phyloP scores from a whole-genome alignment of 2,113 vertebrate species.

The Pluvialis apricaria region DNA sequence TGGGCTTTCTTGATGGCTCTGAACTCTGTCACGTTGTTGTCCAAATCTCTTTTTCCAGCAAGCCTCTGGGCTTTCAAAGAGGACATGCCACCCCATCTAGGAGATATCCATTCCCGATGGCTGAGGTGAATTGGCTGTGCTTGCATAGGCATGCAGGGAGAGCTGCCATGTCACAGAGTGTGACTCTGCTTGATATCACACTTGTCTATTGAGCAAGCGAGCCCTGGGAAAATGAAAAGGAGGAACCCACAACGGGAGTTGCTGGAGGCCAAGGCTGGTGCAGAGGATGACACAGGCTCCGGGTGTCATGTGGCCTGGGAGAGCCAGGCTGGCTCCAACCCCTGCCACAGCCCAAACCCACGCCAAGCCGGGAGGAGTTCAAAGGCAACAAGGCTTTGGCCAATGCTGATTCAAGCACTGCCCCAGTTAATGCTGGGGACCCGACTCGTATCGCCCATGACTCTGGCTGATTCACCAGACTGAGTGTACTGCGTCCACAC shows the following conservation, averaged over 20 bases:
- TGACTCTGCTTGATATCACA: background rate
- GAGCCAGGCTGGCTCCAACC: slow-evolving; percentile 6
- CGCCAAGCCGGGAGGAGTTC: background rate
- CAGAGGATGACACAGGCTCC: background rate
- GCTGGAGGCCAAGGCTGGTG: background rate
- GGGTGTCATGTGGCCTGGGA: background rate
- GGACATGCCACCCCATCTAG: background rate
- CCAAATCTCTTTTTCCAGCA: background rate
- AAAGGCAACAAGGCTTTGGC: background rate
- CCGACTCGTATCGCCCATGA: accelerated
- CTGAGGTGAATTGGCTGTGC: background rate
- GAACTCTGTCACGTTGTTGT: background rate
- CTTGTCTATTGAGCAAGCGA: background rate
- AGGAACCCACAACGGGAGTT: slow-evolving; percentile 18
- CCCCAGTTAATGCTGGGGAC: background rate
- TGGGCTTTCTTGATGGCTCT: background rate
- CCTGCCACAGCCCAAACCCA: background rate
- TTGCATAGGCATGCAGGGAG: background rate
- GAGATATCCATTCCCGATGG: background rate
- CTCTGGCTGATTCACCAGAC: background rate
- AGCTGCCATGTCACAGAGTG: background rate
- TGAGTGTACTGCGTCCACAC: accelerated
- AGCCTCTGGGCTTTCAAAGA: background rate
- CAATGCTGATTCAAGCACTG: background rate
- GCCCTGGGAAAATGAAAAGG: background rate